Percentiles rank a stretch among this genome's conserved stretches.
Conservation (phyloP, 2,888 invertebrate genomes). For the Athetis lepigone region DNA sequence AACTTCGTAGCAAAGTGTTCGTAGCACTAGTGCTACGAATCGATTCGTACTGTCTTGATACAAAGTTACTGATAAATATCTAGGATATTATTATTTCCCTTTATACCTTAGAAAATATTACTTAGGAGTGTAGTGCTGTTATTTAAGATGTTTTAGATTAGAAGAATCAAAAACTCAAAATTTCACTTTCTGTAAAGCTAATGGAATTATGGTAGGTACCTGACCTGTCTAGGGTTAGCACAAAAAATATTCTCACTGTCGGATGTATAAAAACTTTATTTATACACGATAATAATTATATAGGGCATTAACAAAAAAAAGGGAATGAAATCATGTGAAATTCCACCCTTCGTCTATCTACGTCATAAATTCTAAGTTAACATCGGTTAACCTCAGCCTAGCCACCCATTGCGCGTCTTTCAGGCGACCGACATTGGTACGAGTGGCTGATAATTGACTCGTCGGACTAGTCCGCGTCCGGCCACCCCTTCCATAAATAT, state of each 20-base stretch:
- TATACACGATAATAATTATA: conserved; percentile 67
- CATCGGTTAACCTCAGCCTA: conserved; percentile 75
- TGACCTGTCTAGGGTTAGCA: conserved; percentile 39
- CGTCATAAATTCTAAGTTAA: conserved; percentile 83
- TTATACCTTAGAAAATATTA: neutral
- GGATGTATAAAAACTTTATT: conserved; percentile 67
- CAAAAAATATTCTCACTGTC: conserved; percentile 52
- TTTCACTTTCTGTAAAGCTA: conserved; percentile 33
- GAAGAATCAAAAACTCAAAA: conserved; percentile 2
- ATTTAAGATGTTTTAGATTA: neutral
- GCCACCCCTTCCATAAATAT: conserved; percentile 90
- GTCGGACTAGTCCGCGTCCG: conserved; percentile 83
- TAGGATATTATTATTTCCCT: conserved; percentile 17
- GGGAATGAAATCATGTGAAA: conserved; percentile 79
- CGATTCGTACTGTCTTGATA: conserved; percentile 46
- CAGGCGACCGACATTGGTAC: conserved; percentile 76
- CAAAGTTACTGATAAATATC: conserved; percentile 45
- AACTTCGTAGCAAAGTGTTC: conserved; percentile 76
- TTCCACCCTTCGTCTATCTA: conserved; percentile 79
- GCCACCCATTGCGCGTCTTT: conserved; percentile 86
- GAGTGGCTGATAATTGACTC: conserved; percentile 87
- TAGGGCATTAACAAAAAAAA: conserved; percentile 68
- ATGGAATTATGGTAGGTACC: conserved; percentile 38
- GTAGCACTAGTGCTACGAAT: conserved; percentile 82
- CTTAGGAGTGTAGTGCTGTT: neutral